Base-by-base conservation (phyloP, 2,797 vertebrate species). In the Numenius phaeopus region DNA sequence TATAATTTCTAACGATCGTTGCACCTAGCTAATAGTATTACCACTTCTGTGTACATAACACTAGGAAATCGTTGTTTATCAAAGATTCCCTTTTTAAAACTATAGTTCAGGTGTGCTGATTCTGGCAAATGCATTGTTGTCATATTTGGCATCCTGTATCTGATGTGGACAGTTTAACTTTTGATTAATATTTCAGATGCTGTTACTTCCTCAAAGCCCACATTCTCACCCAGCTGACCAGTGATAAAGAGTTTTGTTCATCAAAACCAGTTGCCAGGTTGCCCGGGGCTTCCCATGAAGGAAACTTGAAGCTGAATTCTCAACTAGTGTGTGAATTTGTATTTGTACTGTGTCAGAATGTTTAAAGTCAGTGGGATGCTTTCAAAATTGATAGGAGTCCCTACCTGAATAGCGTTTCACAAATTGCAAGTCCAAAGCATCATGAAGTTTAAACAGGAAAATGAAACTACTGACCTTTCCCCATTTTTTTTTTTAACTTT, bases 51-150 rank as follows among this genome's bases (percentile, higher is more conserved):
- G 64, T 75, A 34, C 9, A 7, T 79, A 71, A 72, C 5, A 1
- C 26, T 46, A 65, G 66, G 71, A 95, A 95, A 61, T 40, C 21
- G 20, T n/a, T 87, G 85, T 93, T 95, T 91, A 67, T 83, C 30
- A 58, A 88, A 94, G 50, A 49, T 73, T 70, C 40, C 37, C 11
- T 49, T 81, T 89, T 59, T 64, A 79, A 94, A 91, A 54, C 14
- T 1, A 1, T 14, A 62, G 17, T 15, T 69, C 34, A 57, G 30
- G 14, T 59, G 50, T 32, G 39, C 13, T 72, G 55, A 40, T 81
- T 77, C 50, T 94, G 83, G 54, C 72, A 94, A 78, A 70, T 15
- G 7, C 50, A 55, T 72, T 82, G 30, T 94, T 88, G n/a, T 5
- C 7, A 2, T 87, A 39, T 82, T 87, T 86, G 42, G 42, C 61